These are phyloP conservation scores for Ursus arctos DNA, from an alignment of 2,113 vertebrate species.

Conservation along the genomic window DNA sequence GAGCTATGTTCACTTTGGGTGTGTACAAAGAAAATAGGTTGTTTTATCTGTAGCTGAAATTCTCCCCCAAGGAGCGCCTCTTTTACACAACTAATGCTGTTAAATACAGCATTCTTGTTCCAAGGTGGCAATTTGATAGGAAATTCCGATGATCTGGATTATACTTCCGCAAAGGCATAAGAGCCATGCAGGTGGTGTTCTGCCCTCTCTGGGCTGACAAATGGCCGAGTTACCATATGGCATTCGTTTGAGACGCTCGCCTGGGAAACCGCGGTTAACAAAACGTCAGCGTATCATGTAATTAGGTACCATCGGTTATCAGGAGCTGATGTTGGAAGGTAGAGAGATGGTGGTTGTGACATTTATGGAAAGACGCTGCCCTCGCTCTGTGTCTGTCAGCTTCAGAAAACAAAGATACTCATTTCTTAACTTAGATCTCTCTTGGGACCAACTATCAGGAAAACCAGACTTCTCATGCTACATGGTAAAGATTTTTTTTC, in stretches of 20 bases:
- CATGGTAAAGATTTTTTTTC: background rate
- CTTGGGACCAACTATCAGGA: background rate
- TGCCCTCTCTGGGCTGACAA: constrained; percentile 16
- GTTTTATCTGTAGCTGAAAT: rapidly evolving
- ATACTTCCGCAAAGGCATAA: background rate
- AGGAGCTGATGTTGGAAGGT: background rate
- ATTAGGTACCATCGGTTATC: background rate
- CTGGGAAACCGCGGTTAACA: background rate
- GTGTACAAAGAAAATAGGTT: rapidly evolving
- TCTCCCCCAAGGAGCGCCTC: rapidly evolving
- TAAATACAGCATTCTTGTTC: background rate
- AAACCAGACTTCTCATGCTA: background rate
- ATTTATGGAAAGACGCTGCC: background rate
- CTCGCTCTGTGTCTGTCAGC: background rate
- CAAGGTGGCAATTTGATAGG: background rate
- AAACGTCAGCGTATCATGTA: background rate
- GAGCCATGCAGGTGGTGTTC: background rate
- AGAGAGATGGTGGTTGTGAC: background rate
- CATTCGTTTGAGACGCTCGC: background rate
- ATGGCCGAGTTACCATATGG: constrained; percentile 50
- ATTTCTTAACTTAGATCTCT: background rate
- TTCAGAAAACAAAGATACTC: background rate
- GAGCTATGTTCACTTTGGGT: rapidly evolving
- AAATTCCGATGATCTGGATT: constrained; percentile 1
- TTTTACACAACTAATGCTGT: no score